Evolutionary conservation across 2,797 vertebrate genomes (phyloP), one percentile per base, ranked within the genome.

Genomic region (Coccyzus lansbergi): DNA sequence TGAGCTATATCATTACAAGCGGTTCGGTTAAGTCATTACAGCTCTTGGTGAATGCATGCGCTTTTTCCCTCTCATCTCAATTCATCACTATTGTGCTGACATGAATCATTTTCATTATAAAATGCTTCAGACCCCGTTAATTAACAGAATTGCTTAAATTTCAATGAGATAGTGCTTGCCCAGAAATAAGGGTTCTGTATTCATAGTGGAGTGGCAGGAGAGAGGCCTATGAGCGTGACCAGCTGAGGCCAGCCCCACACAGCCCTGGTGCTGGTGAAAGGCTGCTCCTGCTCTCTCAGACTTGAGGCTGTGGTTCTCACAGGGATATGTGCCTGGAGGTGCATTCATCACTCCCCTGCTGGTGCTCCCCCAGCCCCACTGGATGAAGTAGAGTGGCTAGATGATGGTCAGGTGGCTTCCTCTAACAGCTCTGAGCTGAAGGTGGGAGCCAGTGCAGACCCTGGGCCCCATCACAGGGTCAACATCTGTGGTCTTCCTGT

Each of bases 1-100:
- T 63, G 84, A 89, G 78, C 87, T 86, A n/a, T 88, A 81, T 86
- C 80, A 69, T 95, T 92, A 92, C 4, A 7, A 92, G 82, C 89
- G 81, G 84, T 91, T 94, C 92, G 29, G 89, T 94, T 91, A 93
- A 95, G 85, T 96, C 94, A 86, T 97, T 95, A 95, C 89, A 81
- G 75, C 87, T 71, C 76, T 67, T 67, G 53, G 77, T 94, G 94
- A 97, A 95, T 94, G 94, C 96, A 93, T 65, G 89, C 81, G 96
- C 94, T 94, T 97, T 97, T 92, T 86, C 85, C 76, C 93, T 97
- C 96, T 97, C 96, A 97, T 97, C 96, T 94, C 97, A 96, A 96
- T 97, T 97, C 96, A 83, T 95, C 92, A 87, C 86, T 93, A 90
- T 89, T 92, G 88, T 86, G 92, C 93, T 94, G 96, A 96, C 96